Evolutionary conservation across 2,797 vertebrate species (phyloP), one percentile per base, ranked within the genome.

Genomic region (Anniella stebbinsi): DNA sequence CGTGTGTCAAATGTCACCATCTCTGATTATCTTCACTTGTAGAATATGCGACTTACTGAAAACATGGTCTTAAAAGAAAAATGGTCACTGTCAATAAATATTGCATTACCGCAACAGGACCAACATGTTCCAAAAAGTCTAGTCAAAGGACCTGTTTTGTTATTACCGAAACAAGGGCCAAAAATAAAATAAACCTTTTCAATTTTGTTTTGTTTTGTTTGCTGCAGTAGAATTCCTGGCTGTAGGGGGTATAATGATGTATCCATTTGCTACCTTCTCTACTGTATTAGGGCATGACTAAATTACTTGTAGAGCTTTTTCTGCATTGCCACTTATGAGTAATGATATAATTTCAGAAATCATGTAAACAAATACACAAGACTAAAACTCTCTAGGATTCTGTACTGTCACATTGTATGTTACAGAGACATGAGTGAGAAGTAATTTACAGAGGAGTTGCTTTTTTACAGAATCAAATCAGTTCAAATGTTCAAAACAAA

Each of bases 271-370:
- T 90, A 97, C 96, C 95, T 96, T 95, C 94, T 94, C 93, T 96
- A 96, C 94, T 94, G 90, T 97, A 97, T 97, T 97, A 97, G 96
- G 95, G 95, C 97, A 97, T 96, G 96, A 95, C 96, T 97, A 97
- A 97, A 97, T 97, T 96, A 97, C 96, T 95, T 96, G 91, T 88
- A 94, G 91, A 94, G 96, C 92, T 93, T 94, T 97, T 97, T 96
- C 95, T 10, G 23, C 95, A 96, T 92, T 41, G 41, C 95, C 95
- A 97, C 96, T 97, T 97, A 96, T 33, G 93, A 97, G 96, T 95
- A 97, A 97, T 69, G 97, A 97, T 97, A 98, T 96, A 97, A 98
- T 98, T 97, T 97, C 96, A 96, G 95, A 97, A 97, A 97, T 96
- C 95, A 95, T 94, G 92, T 95, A 96, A 97, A 97, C 96, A 96